Conservation (phyloP, 1,140 invertebrate genomes). For the Zaprionus kolodkinae region DNA sequence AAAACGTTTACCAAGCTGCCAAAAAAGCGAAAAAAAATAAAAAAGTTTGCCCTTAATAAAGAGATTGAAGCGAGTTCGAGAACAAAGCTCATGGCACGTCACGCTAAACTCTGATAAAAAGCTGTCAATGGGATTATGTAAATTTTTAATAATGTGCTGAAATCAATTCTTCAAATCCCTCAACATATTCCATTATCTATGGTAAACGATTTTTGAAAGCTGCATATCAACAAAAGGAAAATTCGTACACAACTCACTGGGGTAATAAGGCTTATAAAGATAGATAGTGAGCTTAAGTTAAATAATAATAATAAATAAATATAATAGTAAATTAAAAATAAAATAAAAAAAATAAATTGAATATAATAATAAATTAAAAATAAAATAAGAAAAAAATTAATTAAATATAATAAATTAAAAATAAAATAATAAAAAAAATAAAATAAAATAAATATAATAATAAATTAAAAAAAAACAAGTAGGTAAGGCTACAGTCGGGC, state of each 20-base stretch:
- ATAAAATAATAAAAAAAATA: too few species aligned
- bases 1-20: conserved; percentile 34
- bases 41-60: conserved; percentile 20
- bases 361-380: too few species aligned
- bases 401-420: too few species aligned
- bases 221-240: neutral
- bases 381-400: too few species aligned
- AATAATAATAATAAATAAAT: too few species aligned
- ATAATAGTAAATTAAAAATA: too few species aligned
- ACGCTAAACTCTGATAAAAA: conserved; percentile 9
- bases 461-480: too few species aligned
- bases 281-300: neutral
- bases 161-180: neutral
- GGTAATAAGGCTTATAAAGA: neutral
- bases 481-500: too few species aligned
- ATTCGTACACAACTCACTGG: neutral
- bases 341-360: too few species aligned
- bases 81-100: neutral
- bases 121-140: neutral
- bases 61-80: conserved; percentile 1
- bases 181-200: neutral
- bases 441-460: too few species aligned
- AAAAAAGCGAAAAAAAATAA: conserved; percentile 20
- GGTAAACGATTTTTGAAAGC: neutral
- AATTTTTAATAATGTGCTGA: neutral